Base-by-base conservation (phyloP, 2,797 vertebrate species). In the Anas flavirostris region DNA sequence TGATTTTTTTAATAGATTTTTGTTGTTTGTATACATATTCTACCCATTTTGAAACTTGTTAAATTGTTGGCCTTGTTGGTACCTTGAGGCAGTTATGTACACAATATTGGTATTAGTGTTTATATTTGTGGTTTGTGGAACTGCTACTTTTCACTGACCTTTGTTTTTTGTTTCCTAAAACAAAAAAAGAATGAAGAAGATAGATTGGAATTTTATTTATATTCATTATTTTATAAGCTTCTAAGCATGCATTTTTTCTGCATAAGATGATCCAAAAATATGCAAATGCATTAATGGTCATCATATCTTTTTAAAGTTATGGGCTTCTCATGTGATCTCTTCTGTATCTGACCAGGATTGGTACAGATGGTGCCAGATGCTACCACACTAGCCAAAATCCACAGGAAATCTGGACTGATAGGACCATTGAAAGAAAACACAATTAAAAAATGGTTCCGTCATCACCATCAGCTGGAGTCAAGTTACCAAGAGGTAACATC, bases 361-460 rank as follows among this genome's bases (percentile, higher is more conserved):
- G 88, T 98, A 18, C 96, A 98, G 92, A 97, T 98, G 96, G 98
- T 98, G 44, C 98, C 98, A 29, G 96, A 97, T 93, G 98, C 98
- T 74, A 91, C 96, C 29, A 98, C 98, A 2, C 95, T 98, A 18
- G 98, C 96, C 1, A 97, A 98, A 94, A 98, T 98, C 95, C 98
- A 98, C 88, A 96, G 97, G 81, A 86, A 94, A 75, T 96, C 94
- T 35, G 98, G 98, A 14, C 75, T 98, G 33, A 97, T 97, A 67
- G 98, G 98, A 81, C 97, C 98, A 1, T 18, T 98, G 87, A 98
- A 98, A 90, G 98, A 98, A 95, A 97, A 97, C 60, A 97, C 98
- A 48, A 98, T 98, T 88, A 96, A 97, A 77, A 98, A 98, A 35
- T 98, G 98, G 98, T 98, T 98, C 88, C 84, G 12, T 92, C 95